phyloP scores from a whole-genome alignment of 2,888 invertebrate species.

The Thecophora atra region DNA sequence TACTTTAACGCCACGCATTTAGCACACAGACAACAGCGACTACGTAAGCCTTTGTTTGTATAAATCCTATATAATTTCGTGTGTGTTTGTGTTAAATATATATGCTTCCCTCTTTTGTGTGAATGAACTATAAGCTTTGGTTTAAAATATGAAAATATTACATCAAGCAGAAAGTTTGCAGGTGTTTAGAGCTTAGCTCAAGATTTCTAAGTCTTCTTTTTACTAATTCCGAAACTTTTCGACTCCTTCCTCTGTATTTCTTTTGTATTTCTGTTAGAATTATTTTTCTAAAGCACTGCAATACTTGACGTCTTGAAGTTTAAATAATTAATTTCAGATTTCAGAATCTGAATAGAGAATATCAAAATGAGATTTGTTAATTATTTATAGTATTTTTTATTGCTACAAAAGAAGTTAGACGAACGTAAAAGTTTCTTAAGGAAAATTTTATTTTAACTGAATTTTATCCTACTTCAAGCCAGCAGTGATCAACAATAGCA shows the following conservation, averaged over 20 bases:
- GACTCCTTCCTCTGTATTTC: not conserved
- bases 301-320: no score
- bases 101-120: not conserved
- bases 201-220: conserved; percentile 16
- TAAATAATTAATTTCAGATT: no score
- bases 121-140: conserved; percentile 29
- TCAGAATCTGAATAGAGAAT: no score
- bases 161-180: conserved; percentile 1
- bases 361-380: no score
- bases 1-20: conserved; percentile 30
- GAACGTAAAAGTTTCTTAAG: no score
- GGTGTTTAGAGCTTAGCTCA: not conserved
- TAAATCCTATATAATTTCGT: not conserved
- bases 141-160: conserved; percentile 11
- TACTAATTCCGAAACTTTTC: not conserved
- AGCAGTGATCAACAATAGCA: no score
- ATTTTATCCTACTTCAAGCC: no score
- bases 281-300: no score
- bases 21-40: conserved; percentile 30
- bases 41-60: conserved; percentile 1
- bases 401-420: no score
- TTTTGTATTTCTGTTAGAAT: not conserved
- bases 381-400: no score
- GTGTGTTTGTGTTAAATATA: not conserved
- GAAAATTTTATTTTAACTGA: no score